phyloP scores from a whole-genome alignment of 2,888 invertebrate genomes.

The Conchocele bisecta region DNA sequence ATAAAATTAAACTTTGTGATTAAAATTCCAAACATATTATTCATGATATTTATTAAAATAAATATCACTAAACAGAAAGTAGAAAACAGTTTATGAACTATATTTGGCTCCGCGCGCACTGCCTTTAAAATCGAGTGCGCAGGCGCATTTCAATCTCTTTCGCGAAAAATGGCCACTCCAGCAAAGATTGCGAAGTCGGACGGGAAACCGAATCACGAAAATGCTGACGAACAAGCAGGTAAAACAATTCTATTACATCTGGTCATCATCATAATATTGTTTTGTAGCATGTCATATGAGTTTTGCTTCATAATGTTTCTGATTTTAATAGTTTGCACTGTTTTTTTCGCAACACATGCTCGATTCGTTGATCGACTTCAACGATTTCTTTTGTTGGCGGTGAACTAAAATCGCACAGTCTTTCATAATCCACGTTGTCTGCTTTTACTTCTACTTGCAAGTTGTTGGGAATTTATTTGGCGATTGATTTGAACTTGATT shows the following conservation, averaged over 20 bases:
- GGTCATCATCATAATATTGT: not conserved
- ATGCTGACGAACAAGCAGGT: constrained; percentile 81
- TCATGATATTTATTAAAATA: too few relatives aligned
- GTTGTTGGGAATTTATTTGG: not conserved
- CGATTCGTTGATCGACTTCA: constrained; percentile 38
- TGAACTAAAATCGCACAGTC: constrained; percentile 2
- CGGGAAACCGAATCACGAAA: constrained; percentile 81
- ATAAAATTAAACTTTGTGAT: too few relatives aligned
- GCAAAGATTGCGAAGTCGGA: constrained; percentile 81
- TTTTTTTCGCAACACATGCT: constrained; percentile 28
- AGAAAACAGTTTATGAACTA: too few relatives aligned
- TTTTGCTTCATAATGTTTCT: too few relatives aligned
- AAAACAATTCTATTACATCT: constrained; percentile 21
- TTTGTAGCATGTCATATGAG: too few relatives aligned
- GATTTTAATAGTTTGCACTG: not conserved
- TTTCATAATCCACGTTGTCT: constrained; percentile 4
- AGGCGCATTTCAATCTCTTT: too few relatives aligned
- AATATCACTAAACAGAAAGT: too few relatives aligned
- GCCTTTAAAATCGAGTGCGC: too few relatives aligned
- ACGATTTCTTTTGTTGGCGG: constrained; percentile 41
- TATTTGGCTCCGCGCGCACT: too few relatives aligned
- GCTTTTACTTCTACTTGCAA: not conserved
- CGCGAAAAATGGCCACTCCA: constrained; percentile 81
- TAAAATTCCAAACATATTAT: too few relatives aligned
- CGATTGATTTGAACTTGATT: not conserved